These are phyloP conservation scores for Melanargia galathea DNA, from an alignment of 2,888 invertebrate genomes.

Conservation along the genomic window DNA sequence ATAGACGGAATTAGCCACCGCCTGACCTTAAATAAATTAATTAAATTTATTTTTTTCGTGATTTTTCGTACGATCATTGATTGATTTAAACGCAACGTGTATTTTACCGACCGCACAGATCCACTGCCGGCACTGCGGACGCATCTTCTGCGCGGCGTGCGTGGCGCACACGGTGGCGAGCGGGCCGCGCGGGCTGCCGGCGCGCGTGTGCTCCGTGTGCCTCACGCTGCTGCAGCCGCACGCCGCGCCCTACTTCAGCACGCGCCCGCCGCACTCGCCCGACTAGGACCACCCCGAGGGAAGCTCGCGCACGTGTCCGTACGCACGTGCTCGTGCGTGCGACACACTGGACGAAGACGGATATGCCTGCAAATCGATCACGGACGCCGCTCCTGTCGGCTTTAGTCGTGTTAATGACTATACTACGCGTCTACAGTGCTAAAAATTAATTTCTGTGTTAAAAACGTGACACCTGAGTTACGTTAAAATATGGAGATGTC, in stretches of 20 bases:
- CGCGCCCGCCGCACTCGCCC: conserved; percentile 83
- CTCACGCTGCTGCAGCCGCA: conserved; percentile 96
- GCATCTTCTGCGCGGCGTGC: conserved; percentile 96
- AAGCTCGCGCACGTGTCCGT: too few relatives aligned
- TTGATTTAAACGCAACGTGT: too few relatives aligned
- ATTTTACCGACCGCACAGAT: conserved; percentile 72
- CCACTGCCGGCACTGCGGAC: conserved; percentile 97
- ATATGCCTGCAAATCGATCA: too few relatives aligned
- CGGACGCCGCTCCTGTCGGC: too few relatives aligned
- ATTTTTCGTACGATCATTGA: background rate
- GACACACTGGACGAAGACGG: too few relatives aligned
- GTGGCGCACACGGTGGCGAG: conserved; percentile 89
- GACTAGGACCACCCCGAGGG: conserved; percentile 56
- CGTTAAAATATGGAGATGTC: too few relatives aligned
- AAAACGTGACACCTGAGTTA: background rate
- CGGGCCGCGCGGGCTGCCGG: conserved; percentile 92
- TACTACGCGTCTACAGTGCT: conserved; percentile 67
- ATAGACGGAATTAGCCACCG: too few relatives aligned
- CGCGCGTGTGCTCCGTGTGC: conserved; percentile 98
- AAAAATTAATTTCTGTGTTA: conserved; percentile 26
- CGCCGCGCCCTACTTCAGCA: conserved; percentile 96
- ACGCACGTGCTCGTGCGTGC: too few relatives aligned
- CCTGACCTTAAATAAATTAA: too few relatives aligned
- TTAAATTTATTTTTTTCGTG: too few relatives aligned
- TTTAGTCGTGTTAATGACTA: too few relatives aligned